Evolutionary conservation across 2,797 vertebrate genomes (phyloP).

Genomic region (Microctenopoma lineatum): DNA sequence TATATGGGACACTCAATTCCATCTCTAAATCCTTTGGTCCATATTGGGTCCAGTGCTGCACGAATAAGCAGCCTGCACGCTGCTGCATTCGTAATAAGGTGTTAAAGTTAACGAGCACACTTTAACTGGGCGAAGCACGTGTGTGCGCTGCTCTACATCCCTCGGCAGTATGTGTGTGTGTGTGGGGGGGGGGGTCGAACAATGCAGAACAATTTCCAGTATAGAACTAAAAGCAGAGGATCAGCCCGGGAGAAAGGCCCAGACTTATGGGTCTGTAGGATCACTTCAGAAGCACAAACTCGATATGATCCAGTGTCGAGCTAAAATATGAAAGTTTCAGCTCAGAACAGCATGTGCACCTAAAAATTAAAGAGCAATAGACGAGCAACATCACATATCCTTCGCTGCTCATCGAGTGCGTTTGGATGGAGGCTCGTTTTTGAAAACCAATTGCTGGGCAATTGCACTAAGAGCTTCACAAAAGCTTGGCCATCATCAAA

Average conservation of each 20-base stretch:
- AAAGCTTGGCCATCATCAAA: conserved; percentile 48
- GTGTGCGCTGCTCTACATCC: conserved; percentile 23
- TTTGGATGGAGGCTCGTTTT: conserved; percentile 11
- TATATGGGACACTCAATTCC: conserved; percentile 71
- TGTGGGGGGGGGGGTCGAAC: not conserved
- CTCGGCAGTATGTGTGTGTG: not conserved
- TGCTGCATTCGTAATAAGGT: conserved; percentile 30
- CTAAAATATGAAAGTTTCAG: conserved; percentile 16
- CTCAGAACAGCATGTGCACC: conserved; percentile 15
- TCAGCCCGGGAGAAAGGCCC: conserved; percentile 18
- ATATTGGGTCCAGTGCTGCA: conserved; percentile 49
- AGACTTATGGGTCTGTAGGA: conserved; percentile 27
- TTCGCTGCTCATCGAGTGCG: conserved; percentile 18
- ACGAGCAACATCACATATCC: conserved; percentile 18
- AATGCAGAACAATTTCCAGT: conserved; percentile 57
- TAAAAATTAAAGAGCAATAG: not conserved
- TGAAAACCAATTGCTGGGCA: conserved; percentile 27
- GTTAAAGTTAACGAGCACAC: conserved; percentile 27
- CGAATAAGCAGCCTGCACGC: conserved; percentile 51
- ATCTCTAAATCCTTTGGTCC: conserved; percentile 58
- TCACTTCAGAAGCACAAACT: conserved; percentile 50
- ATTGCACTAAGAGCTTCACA: conserved; percentile 43
- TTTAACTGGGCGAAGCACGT: conserved; percentile 34
- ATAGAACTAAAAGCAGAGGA: conserved; percentile 53
- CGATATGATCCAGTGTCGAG: conserved; percentile 22